Evolutionary conservation across 2,888 invertebrate genomes (phyloP).

Genomic region (Pterostichus madidus): DNA sequence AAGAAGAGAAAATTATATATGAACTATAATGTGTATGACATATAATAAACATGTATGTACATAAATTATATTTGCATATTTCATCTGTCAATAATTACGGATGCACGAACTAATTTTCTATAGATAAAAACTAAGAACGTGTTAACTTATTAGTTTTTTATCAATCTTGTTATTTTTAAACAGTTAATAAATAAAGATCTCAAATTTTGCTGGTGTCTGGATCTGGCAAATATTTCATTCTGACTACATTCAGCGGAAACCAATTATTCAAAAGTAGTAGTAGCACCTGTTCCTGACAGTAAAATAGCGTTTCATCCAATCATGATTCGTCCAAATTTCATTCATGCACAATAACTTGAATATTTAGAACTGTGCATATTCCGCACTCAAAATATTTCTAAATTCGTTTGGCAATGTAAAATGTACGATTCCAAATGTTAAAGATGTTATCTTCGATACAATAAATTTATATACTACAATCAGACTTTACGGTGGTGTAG

Average conservation of each 20-base stretch:
- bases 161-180: background rate
- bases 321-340: background rate
- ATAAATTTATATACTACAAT: too few species aligned
- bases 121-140: too few species aligned
- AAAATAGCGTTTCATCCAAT: constrained; percentile 5
- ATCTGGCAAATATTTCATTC: constrained; percentile 39
- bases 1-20: background rate
- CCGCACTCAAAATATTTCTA: too few species aligned
- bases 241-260: constrained; percentile 24
- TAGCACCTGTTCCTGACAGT: constrained; percentile 53
- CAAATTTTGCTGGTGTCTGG: constrained; percentile 1
- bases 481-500: too few species aligned
- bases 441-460: too few species aligned
- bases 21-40: background rate
- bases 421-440: too few species aligned
- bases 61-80: constrained; percentile 21
- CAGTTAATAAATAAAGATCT: constrained; percentile 29
- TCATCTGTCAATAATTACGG: constrained; percentile 20
- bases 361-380: too few species aligned
- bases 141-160: too few species aligned
- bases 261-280: constrained; percentile 56
- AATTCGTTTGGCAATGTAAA: too few species aligned
- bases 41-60: background rate
- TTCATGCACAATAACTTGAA: too few species aligned
- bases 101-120: too few species aligned